These are phyloP conservation scores for Urosaurus nigricauda DNA, from an alignment of 2,797 vertebrate genomes.

Conservation along the genomic window DNA sequence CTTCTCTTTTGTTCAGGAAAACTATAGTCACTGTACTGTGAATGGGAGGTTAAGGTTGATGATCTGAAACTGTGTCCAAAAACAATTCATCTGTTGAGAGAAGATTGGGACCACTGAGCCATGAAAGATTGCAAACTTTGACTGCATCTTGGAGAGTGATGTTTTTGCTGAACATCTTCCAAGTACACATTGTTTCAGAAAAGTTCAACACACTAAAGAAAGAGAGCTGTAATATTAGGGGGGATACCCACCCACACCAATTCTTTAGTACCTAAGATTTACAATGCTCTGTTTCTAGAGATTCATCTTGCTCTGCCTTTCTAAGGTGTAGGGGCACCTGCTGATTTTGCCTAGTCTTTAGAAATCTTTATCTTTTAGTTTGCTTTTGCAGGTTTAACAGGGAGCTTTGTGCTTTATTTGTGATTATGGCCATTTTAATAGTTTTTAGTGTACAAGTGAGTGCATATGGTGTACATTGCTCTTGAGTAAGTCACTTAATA, in stretches of 20 bases:
- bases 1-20: background rate
- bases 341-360: background rate
- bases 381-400: background rate
- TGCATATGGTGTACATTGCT: background rate
- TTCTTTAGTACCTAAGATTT: background rate
- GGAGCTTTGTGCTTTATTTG: background rate
- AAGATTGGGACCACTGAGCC: constrained; percentile 11
- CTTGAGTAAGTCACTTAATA: background rate
- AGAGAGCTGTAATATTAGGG: background rate
- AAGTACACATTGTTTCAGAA: constrained; percentile 35
- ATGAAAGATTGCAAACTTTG: constrained; percentile 41
- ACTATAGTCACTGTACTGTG: background rate
- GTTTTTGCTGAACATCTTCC: constrained; percentile 51
- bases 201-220: constrained; percentile 17
- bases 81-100: constrained; percentile 26
- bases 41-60: constrained; percentile 18
- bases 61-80: constrained; percentile 6
- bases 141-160: constrained; percentile 33
- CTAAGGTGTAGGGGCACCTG: background rate
- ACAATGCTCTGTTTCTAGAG: background rate
- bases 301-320: background rate
- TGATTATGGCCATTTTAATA: background rate
- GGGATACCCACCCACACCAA: background rate
- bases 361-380: background rate
- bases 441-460: background rate